Percentiles rank a stretch among this genome's conserved stretches.
Evolutionary conservation across 53 echinoderm and acorn worm genomes (phyloP).

Genomic region (Stichopus horrens): DNA sequence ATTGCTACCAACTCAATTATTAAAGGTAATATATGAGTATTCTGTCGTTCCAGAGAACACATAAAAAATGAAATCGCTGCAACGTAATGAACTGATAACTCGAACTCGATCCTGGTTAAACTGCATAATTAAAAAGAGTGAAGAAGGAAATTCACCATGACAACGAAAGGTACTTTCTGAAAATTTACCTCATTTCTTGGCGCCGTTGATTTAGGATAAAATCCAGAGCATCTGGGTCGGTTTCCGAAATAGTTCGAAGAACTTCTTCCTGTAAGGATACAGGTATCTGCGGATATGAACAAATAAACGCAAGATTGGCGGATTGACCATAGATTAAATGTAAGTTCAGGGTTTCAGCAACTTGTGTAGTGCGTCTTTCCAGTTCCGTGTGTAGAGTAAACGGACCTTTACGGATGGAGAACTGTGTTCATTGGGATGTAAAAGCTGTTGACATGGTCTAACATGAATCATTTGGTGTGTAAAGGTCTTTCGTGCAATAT

Average conservation of each 20-base stretch:
- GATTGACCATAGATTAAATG: too few relatives aligned
- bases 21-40: background rate
- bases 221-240: slow-evolving; percentile 88
- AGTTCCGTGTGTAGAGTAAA: too few relatives aligned
- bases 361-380: too few relatives aligned
- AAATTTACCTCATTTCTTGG: slow-evolving; percentile 53
- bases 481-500: too few relatives aligned
- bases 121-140: background rate
- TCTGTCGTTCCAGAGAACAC: background rate
- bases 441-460: too few relatives aligned
- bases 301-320: too few relatives aligned
- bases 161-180: background rate
- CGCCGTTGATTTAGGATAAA: slow-evolving; percentile 75
- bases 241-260: slow-evolving; percentile 69
- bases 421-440: too few relatives aligned
- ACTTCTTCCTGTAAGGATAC: slow-evolving; percentile 82
- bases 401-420: too few relatives aligned
- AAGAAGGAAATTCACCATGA: background rate
- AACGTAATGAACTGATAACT: background rate
- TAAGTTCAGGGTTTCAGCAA: too few relatives aligned
- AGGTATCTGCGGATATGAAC: slow-evolving; percentile 57
- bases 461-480: too few relatives aligned
- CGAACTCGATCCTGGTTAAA: background rate
- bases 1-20: background rate
- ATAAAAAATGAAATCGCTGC: background rate